Evolutionary conservation across 2,113 vertebrate genomes (phyloP), one percentile per base, ranked within the genome.

Genomic region (Nibea coibor): DNA sequence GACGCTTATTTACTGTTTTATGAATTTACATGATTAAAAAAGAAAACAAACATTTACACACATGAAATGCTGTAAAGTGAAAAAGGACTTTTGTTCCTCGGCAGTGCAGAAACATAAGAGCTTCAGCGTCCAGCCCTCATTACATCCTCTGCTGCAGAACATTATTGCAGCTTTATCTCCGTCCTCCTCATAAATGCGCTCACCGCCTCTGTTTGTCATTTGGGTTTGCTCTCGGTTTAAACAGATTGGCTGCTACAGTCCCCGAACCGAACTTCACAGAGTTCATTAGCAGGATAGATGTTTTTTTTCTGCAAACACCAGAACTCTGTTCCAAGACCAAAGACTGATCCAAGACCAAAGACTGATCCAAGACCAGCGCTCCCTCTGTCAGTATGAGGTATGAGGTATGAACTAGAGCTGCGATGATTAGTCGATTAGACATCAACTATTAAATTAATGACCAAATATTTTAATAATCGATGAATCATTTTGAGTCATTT

Each of bases 151-250:
- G 14, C 54, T 67, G 53, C 75, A 24, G 35, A 17, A 53, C 68
- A 35, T 83, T 78, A 77, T 67, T 57, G 39, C 66, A 50, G 50
- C 51, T 76, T 42, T 14, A 35, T 75, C 80, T 57, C 20, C 51
- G 10, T 48, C 62, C 51, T 67, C 24, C 42, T 22, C 62, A 58
- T 31, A 58, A 76, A 65, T 5, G 51, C 74, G 24, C 51, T 35
- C 20, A 22, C 77, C 2, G 67, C 28, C 26, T 80, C 68, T 50
- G 22, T 80, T 63, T 16, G 47, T 71, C 77, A 28, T 39, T 42
- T 1, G 42, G 15, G 14, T 10, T 35, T 26, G 47, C 47, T 59
- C 31, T 63, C 45, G 10, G 17, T 51, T 48, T 24, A 51, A 63
- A 9, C 8, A 42, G 31, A 31, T 50, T 67, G 65, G 45, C 47